Percentiles rank a stretch among this genome's conserved stretches.
Evolutionary conservation across 2,888 invertebrate genomes (phyloP).

Genomic region (Apoda limacodes): DNA sequence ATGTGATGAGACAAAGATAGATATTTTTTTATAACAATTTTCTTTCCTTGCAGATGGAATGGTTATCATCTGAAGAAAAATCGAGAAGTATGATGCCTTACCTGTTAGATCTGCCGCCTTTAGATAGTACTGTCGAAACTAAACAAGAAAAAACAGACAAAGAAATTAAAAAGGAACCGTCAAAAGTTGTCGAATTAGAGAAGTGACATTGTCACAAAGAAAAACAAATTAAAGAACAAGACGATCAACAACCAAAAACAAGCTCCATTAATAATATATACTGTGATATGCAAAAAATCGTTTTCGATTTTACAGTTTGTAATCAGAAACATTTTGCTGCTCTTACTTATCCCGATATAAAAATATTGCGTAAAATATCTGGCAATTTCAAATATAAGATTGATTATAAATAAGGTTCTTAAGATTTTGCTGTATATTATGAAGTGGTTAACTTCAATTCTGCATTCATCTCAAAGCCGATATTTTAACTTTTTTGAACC

Average conservation of each 20-base stretch:
- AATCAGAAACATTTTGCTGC: conserved; percentile 27
- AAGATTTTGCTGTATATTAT: too few species aligned
- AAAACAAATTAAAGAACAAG: conserved; percentile 21
- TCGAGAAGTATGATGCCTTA: conserved; percentile 61
- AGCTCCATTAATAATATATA: too few species aligned
- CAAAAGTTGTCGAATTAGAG: conserved; percentile 35
- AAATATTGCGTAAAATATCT: conserved; percentile 30
- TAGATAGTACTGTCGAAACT: conserved; percentile 26
- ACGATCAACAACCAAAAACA: conserved; percentile 24
- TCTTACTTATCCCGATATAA: conserved; percentile 36
- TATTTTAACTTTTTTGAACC: too few species aligned
- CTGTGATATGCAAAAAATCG: conserved; percentile 42
- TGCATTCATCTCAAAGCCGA: too few species aligned
- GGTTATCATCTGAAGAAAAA: conserved; percentile 59
- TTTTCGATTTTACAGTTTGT: conserved; percentile 35
- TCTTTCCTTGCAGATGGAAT: conserved; percentile 50
- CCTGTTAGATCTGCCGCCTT: conserved; percentile 46
- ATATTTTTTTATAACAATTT: conserved; percentile 4
- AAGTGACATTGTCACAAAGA: conserved; percentile 41
- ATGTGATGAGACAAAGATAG: not conserved
- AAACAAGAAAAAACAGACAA: conserved; percentile 23
- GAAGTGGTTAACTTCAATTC: too few species aligned
- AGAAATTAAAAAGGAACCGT: conserved; percentile 22
- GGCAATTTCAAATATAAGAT: too few species aligned
- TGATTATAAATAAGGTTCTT: too few species aligned